Evolutionary conservation across 2,888 invertebrate species (phyloP), one percentile per base, ranked within the genome.

Genomic region (Deroplatys truncata): DNA sequence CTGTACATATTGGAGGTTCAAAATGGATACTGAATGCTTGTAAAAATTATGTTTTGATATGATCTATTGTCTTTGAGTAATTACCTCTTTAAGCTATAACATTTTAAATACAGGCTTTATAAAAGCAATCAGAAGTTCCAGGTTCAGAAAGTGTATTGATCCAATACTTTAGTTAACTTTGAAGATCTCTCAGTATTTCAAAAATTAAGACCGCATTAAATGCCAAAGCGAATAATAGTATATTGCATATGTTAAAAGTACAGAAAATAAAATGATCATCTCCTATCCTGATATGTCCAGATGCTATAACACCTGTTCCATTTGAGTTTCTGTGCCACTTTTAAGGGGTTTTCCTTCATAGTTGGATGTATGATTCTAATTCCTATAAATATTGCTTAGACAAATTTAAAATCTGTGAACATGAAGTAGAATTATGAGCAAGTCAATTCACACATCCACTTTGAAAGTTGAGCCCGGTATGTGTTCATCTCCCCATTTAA

Each of bases 401-500:
- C 82, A 86, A 86, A 28, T 72, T 29, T 72, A 20, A 72, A 72
- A 72, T 72, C 3, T 72, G 56, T 72, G 56, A 72, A 72, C 25
- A 72, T 72, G 56, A 72, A 72, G 20, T 7, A 72, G 56, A 72
- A 72, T 72, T 20, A 72, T 72, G 56, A 72, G 56, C 56, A 72
- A 72, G 56, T 72, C 56, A 72, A 84, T 85, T 94, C 96, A 97
- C 92, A 97, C 97, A 92, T 97, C 97, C 88, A 97, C 97, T 94
- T 97, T 97, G 95, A 97, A 99, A 90, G 99, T 99, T 92, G 98
- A 98, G 92, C 99, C 99, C 92, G 99, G 98, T 94, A 99, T 97
- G 94, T 99, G 98, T 89, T 99, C 98, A 91, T 99, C 99, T 88
- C 99, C 99, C 98, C 98, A 99, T 94, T 98, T 98, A 92, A 99